Conservation (phyloP, 2,888 invertebrate species). For the Thera britannica region DNA sequence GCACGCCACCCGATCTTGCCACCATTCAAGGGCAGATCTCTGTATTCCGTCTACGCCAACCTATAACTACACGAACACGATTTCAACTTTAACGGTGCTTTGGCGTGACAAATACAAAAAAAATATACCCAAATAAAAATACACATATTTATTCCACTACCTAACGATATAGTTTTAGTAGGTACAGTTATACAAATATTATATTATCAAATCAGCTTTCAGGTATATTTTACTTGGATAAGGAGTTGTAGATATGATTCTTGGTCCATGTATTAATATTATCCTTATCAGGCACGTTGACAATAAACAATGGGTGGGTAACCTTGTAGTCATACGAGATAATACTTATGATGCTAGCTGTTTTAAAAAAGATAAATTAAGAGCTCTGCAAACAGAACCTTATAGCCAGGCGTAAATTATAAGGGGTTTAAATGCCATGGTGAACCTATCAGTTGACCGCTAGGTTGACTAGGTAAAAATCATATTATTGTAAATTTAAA, state of each 20-base stretch:
- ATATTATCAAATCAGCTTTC: slow-evolving; percentile 2
- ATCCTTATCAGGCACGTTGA: slow-evolving; percentile 64
- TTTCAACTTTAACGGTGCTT: slow-evolving; percentile 26
- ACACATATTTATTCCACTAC: too few relatives aligned
- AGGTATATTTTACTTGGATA: slow-evolving; percentile 32
- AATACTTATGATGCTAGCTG: slow-evolving; percentile 48
- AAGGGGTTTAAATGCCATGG: background rate
- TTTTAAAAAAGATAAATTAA: slow-evolving; percentile 54
- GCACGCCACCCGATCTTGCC: slow-evolving; percentile 63
- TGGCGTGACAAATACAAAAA: slow-evolving; percentile 13
- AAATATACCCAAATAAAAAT: background rate
- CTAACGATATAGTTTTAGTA: background rate
- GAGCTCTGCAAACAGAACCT: slow-evolving; percentile 39
- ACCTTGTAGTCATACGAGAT: slow-evolving; percentile 66
- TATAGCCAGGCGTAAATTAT: slow-evolving; percentile 10
- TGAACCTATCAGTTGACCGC: background rate
- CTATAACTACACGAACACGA: slow-evolving; percentile 4
- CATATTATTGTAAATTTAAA: too few relatives aligned
- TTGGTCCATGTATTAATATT: slow-evolving; percentile 45
- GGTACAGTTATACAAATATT: too few relatives aligned
- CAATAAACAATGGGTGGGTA: slow-evolving; percentile 74
- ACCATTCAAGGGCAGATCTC: slow-evolving; percentile 63
- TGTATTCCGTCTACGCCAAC: slow-evolving; percentile 18
- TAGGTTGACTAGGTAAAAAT: background rate
- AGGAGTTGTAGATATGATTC: slow-evolving; percentile 32